Conservation (phyloP, 2,113 vertebrate genomes). For the Neogale vison region DNA sequence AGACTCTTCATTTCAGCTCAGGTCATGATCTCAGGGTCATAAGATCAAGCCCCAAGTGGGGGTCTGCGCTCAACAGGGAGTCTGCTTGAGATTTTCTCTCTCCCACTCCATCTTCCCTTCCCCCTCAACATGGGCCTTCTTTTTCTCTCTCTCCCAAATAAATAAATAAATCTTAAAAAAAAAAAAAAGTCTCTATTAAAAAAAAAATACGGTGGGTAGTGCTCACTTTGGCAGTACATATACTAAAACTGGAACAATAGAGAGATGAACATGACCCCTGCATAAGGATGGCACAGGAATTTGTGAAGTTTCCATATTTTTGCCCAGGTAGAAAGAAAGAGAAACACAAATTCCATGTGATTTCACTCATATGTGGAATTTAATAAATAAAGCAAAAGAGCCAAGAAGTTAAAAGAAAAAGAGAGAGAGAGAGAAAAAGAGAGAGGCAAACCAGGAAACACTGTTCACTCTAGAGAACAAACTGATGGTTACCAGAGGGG, state of each 20-base stretch:
- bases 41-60: not conserved
- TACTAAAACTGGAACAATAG: not conserved
- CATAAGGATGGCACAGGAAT: not conserved
- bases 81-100: not conserved
- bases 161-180: not conserved
- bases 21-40: not conserved
- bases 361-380: not conserved
- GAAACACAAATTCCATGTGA: not conserved
- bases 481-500: not conserved
- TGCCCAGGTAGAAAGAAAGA: not conserved
- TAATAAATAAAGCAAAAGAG: not conserved
- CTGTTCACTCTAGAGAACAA: not conserved
- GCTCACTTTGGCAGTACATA: not conserved
- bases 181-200: too few relatives aligned
- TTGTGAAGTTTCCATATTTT: not conserved
- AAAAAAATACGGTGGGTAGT: not conserved
- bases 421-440: not conserved
- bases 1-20: not conserved
- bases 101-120: not conserved
- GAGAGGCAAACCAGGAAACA: not conserved
- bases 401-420: not conserved
- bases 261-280: not conserved
- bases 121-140: not conserved
- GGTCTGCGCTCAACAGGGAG: not conserved
- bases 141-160: not conserved